phyloP scores from a whole-genome alignment of 1,140 invertebrate species.

The Microplitis demolitor region DNA sequence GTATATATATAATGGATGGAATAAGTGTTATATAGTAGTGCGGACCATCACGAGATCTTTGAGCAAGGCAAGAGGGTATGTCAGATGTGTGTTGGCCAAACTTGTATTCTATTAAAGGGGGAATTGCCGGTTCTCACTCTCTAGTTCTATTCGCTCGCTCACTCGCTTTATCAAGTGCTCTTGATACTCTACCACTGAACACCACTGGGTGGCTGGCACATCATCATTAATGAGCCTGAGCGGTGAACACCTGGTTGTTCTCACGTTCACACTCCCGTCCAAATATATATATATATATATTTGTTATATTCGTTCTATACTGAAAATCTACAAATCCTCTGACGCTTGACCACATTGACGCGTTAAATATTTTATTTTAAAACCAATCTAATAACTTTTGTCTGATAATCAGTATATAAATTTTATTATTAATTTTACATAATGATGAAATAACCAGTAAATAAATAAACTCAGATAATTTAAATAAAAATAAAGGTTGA shows the following conservation, averaged over 20 bases:
- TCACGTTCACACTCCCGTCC: constrained; percentile 55
- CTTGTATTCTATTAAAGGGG: constrained; percentile 22
- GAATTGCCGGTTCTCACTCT: constrained; percentile 6
- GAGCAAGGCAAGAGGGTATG: constrained; percentile 22
- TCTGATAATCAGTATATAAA: no score
- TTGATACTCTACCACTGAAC: background rate
- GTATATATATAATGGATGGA: background rate
- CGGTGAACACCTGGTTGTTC: constrained; percentile 53
- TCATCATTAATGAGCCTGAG: constrained; percentile 59
- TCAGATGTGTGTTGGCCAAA: constrained; percentile 34
- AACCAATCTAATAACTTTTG: no score
- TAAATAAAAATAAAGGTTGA: no score
- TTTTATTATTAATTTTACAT: no score
- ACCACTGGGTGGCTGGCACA: constrained; percentile 51
- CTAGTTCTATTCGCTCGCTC: background rate
- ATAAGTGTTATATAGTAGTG: constrained; percentile 7
- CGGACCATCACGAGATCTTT: background rate
- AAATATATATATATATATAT: constrained; percentile 35
- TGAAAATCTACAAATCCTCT: constrained; percentile 31
- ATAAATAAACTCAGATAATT: no score
- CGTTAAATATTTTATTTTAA: constrained; percentile 18
- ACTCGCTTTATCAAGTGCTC: background rate
- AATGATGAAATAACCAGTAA: no score
- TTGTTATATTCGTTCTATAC: background rate
- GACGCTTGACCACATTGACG: constrained; percentile 32